Percentiles rank a stretch among this genome's conserved stretches.
Evolutionary conservation across 2,888 invertebrate genomes (phyloP).

Genomic region (Chrysolina oricalcia): DNA sequence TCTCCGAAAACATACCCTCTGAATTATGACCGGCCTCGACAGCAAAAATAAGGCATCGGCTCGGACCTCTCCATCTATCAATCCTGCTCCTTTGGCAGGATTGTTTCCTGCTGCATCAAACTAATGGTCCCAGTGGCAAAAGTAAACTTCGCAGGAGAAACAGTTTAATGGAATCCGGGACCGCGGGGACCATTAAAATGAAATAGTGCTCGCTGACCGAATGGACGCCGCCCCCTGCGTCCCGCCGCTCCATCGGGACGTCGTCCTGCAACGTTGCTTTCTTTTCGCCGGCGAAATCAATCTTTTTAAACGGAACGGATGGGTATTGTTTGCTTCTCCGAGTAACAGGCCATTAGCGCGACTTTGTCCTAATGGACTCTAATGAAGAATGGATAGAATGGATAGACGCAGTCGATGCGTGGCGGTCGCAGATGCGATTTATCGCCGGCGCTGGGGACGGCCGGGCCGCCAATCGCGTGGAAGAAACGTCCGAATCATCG

Average conservation of each 20-base stretch:
- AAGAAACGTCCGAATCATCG: background rate
- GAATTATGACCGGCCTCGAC: slow-evolving; percentile 68
- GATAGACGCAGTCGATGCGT: slow-evolving; percentile 26
- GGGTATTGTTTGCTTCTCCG: slow-evolving; percentile 66
- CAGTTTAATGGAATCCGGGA: slow-evolving; percentile 76
- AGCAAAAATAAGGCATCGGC: slow-evolving; percentile 67
- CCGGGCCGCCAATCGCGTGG: background rate
- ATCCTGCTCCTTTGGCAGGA: slow-evolving; percentile 70
- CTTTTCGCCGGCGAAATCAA: slow-evolving; percentile 57
- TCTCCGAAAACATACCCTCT: slow-evolving; percentile 40
- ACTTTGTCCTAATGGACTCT: slow-evolving; percentile 67
- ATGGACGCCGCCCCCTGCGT: slow-evolving; percentile 55
- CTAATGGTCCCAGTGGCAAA: slow-evolving; percentile 73
- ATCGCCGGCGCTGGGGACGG: slow-evolving; percentile 12
- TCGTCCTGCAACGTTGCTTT: slow-evolving; percentile 34
- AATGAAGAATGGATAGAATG: slow-evolving; percentile 52
- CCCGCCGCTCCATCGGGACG: slow-evolving; percentile 44
- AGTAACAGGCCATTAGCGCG: slow-evolving; percentile 64
- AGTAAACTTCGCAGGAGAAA: slow-evolving; percentile 73
- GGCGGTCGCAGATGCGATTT: slow-evolving; percentile 16
- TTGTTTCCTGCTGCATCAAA: slow-evolving; percentile 73
- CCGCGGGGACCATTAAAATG: slow-evolving; percentile 76
- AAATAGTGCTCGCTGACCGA: slow-evolving; percentile 71
- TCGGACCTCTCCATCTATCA: slow-evolving; percentile 66
- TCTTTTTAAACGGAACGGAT: slow-evolving; percentile 69